Percentiles rank a stretch among this genome's conserved stretches.
These are phyloP conservation scores for Hyposmocoma kahamanoa DNA, from an alignment of 1,140 invertebrate species.

Conservation along the genomic window DNA sequence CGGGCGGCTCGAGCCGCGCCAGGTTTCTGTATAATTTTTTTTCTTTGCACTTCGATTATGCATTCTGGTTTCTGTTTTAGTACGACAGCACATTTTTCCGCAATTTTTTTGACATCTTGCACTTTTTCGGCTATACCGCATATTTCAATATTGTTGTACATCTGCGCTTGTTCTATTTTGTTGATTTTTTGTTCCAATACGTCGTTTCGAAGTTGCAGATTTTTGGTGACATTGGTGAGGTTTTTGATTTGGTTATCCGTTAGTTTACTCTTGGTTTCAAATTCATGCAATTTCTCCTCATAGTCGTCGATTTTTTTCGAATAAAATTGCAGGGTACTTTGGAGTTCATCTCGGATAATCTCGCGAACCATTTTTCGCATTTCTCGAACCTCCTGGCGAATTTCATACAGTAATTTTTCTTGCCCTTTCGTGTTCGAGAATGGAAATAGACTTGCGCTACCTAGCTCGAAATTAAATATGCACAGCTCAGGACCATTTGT, in stretches of 20 bases:
- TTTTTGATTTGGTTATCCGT: not conserved
- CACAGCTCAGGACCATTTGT: too few relatives aligned
- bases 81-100: not conserved
- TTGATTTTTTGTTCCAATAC: not conserved
- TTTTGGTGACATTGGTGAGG: not conserved
- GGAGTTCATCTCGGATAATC: not conserved
- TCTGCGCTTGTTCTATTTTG: not conserved
- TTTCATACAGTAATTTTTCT: too few relatives aligned
- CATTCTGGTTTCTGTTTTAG: not conserved
- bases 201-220: not conserved
- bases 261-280: not conserved
- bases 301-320: slow-evolving; percentile 8
- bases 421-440: too few relatives aligned
- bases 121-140: not conserved
- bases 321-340: slow-evolving; percentile 5
- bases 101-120: not conserved
- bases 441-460: too few relatives aligned
- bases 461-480: too few relatives aligned
- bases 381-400: not conserved
- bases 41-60: not conserved
- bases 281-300: not conserved
- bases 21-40: not conserved
- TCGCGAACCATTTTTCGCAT: not conserved
- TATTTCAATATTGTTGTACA: not conserved
- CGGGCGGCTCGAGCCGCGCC: not conserved